Conservation (phyloP, 2,113 vertebrate species). For the Sterrhoptilus dennistouni region DNA sequence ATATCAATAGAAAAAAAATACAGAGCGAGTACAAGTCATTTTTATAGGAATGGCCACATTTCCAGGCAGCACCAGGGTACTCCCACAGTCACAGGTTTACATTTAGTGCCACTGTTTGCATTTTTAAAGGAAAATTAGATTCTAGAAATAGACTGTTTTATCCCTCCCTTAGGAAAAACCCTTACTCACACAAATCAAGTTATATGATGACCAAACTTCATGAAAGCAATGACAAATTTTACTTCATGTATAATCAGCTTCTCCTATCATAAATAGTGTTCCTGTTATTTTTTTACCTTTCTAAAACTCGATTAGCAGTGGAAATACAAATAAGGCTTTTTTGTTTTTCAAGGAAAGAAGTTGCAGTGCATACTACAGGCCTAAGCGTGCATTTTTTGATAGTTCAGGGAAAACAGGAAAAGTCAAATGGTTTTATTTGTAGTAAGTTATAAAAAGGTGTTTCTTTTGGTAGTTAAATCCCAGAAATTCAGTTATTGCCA, state of each 20-base stretch:
- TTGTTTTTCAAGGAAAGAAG: neutral
- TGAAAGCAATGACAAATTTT: neutral
- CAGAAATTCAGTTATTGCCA: neutral
- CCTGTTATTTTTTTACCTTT: neutral
- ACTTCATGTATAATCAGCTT: neutral
- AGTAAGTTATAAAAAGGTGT: neutral
- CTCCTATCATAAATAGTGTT: neutral
- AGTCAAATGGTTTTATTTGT: neutral
- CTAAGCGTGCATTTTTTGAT: neutral
- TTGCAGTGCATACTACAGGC: neutral
- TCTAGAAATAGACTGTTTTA: neutral
- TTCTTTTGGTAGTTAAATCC: neutral
- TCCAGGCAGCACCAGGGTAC: neutral
- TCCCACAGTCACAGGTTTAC: neutral
- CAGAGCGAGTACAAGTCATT: neutral
- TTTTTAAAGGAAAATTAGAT: neutral
- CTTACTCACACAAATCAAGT: conserved; percentile 24
- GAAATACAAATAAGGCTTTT: neutral
- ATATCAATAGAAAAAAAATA: neutral
- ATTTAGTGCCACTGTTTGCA: neutral
- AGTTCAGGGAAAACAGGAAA: neutral
- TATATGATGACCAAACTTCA: neutral
- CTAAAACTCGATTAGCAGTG: neutral
- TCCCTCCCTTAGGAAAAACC: neutral
- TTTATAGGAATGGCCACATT: neutral